These are phyloP conservation scores for Ammodytes dubius DNA, from an alignment of 2,113 vertebrate genomes.

Conservation along the genomic window DNA sequence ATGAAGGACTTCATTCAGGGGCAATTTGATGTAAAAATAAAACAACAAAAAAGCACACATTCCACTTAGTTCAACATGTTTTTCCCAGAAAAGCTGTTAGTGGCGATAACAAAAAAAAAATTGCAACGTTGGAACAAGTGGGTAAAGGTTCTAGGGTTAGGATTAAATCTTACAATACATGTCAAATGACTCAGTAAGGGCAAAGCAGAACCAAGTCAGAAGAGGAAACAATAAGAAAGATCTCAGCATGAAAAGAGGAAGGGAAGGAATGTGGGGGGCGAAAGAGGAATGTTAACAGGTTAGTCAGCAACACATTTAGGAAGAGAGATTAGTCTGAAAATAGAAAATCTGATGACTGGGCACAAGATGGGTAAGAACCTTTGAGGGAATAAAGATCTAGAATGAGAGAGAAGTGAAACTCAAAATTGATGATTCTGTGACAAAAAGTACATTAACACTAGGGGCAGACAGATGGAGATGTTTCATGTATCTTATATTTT, in stretches of 20 bases:
- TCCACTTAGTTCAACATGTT: background rate
- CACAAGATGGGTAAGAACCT: background rate
- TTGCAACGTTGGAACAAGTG: background rate
- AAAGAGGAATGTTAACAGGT: slow-evolving; percentile 22
- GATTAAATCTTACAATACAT: fast-evolving
- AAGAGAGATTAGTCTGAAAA: slow-evolving; percentile 35
- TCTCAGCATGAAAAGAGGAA: slow-evolving; percentile 36
- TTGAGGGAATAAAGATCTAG: background rate
- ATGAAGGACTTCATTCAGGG: background rate
- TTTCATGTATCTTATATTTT: no score
- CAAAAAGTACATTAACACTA: background rate
- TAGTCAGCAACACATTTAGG: slow-evolving; percentile 49
- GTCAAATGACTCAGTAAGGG: background rate
- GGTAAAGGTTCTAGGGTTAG: background rate
- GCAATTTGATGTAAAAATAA: background rate
- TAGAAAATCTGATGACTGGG: slow-evolving; percentile 22
- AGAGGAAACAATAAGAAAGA: background rate
- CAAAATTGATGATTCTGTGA: no score
- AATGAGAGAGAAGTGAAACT: background rate
- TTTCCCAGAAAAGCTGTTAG: background rate
- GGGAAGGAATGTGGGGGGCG: background rate
- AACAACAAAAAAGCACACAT: no score
- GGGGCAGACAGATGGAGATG: no score
- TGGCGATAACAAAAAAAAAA: background rate
- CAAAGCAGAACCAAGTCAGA: background rate